A percentile compares a stretch with the other conserved stretches of the same genome.
Conservation (phyloP, 2,797 vertebrate species). For the Smutsia gigantea region DNA sequence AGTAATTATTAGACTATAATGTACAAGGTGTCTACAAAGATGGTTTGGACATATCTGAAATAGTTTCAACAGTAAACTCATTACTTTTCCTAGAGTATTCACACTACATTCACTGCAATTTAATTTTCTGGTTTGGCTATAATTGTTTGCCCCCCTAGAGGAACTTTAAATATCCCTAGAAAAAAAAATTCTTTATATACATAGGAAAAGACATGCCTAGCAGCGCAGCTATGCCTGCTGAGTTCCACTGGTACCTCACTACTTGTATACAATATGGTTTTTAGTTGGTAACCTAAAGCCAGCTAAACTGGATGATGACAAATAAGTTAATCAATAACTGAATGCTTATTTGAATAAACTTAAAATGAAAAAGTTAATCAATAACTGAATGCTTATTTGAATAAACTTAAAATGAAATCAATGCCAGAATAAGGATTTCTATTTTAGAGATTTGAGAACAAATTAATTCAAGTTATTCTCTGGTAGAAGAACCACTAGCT, state of each 20-base stretch:
- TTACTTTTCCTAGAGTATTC: conserved; percentile 28
- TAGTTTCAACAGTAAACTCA: not conserved
- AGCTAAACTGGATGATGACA: conserved; percentile 5
- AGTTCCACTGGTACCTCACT: not conserved
- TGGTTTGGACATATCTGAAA: conserved; percentile 31
- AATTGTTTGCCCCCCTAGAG: not conserved
- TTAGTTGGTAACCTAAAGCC: conserved; percentile 13
- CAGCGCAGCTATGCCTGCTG: not conserved
- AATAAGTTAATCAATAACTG: conserved; percentile 13
- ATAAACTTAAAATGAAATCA: conserved; percentile 46
- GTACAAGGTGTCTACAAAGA: conserved; percentile 27
- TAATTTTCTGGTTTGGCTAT: conserved; percentile 40
- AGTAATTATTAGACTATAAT: not conserved
- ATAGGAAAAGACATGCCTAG: not conserved
- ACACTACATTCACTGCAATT: conserved; percentile 23
- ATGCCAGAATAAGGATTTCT: conserved; percentile 10
- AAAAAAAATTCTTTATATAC: not conserved
- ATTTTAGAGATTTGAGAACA: conserved; percentile 35
- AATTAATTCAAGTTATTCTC: conserved; percentile 18
- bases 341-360: conserved; percentile 48
- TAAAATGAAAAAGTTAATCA: conserved; percentile 38
- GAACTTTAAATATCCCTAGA: conserved; percentile 30
- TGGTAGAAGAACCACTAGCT: conserved; percentile 37
- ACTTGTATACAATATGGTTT: not conserved
- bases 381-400: conserved; percentile 15